Percentiles rank a stretch among this genome's conserved stretches.
phyloP scores from a whole-genome alignment of 2,797 vertebrate genomes.

The Myotis myotis region DNA sequence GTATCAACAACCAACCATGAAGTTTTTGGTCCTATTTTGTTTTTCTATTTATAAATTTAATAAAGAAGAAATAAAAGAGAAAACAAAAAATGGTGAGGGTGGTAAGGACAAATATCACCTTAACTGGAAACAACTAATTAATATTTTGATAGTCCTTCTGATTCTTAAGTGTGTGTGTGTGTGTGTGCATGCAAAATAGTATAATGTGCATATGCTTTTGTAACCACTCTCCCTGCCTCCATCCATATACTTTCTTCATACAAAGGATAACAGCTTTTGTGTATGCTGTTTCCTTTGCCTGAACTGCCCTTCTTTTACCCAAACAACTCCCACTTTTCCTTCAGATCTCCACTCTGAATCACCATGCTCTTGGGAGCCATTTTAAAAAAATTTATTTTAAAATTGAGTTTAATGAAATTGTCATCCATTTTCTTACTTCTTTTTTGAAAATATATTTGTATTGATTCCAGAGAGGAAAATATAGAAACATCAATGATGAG shows the following conservation, averaged over 20 bases:
- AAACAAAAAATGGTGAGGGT: neutral
- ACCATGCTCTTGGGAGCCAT: neutral
- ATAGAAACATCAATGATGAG: neutral
- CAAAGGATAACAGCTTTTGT: neutral
- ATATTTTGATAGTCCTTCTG: neutral
- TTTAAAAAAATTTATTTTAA: neutral
- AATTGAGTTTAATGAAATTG: too few species aligned
- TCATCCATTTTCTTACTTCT: too few species aligned
- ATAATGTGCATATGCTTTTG: neutral
- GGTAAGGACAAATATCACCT: neutral
- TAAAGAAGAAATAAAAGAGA: neutral
- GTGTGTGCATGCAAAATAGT: neutral
- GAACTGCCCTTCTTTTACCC: neutral
- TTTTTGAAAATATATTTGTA: neutral
- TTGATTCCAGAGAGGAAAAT: neutral
- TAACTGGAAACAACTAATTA: neutral
- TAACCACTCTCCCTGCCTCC: neutral
- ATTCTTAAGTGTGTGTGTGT: neutral
- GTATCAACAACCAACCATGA: neutral
- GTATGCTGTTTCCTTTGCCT: neutral
- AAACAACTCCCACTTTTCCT: neutral
- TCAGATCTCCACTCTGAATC: neutral
- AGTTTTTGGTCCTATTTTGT: neutral
- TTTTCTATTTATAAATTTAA: neutral
- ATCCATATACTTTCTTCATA: neutral